phyloP scores from a whole-genome alignment of 2,888 invertebrate genomes.

The Sphaerophoria rueppellii region DNA sequence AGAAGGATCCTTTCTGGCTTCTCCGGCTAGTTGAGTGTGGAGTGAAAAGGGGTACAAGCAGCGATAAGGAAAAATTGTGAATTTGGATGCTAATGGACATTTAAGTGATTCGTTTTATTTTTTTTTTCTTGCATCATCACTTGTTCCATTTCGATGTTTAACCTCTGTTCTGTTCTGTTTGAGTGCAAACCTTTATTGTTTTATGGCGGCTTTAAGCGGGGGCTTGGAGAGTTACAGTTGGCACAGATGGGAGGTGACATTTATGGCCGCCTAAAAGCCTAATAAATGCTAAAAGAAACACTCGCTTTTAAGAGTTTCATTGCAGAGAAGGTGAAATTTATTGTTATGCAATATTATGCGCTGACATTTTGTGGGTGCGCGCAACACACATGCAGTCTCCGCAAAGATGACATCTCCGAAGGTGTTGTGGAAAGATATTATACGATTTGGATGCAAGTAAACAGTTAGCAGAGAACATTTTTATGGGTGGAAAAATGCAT shows the following conservation, averaged over 20 bases:
- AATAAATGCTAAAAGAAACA: conserved; percentile 56
- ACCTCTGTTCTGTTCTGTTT: conserved; percentile 13
- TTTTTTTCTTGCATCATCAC: not conserved
- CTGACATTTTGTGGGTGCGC: conserved; percentile 66
- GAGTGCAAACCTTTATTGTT: not conserved
- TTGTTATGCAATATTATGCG: conserved; percentile 56
- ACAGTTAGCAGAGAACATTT: conserved; percentile 35
- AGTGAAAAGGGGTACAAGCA: conserved; percentile 39
- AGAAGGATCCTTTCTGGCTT: conserved; percentile 11
- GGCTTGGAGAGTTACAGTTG: conserved; percentile 61
- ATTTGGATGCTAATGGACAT: conserved; percentile 71
- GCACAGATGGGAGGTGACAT: conserved; percentile 61
- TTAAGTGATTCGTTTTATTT: conserved; percentile 70
- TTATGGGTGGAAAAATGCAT: conserved; percentile 39
- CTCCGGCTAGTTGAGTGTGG: not conserved
- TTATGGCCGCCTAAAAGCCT: conserved; percentile 71
- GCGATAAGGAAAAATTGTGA: conserved; percentile 70
- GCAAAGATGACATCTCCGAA: conserved; percentile 46
- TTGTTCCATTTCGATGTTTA: conserved; percentile 30
- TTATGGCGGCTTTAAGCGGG: conserved; percentile 32
- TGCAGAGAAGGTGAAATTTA: conserved; percentile 60
- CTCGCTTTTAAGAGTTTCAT: conserved; percentile 50
- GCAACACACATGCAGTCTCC: not conserved
- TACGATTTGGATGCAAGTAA: not conserved
- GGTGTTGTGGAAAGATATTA: conserved; percentile 36